Conservation (phyloP, 2,797 vertebrate species). For the Pseudopleuronectes americanus region DNA sequence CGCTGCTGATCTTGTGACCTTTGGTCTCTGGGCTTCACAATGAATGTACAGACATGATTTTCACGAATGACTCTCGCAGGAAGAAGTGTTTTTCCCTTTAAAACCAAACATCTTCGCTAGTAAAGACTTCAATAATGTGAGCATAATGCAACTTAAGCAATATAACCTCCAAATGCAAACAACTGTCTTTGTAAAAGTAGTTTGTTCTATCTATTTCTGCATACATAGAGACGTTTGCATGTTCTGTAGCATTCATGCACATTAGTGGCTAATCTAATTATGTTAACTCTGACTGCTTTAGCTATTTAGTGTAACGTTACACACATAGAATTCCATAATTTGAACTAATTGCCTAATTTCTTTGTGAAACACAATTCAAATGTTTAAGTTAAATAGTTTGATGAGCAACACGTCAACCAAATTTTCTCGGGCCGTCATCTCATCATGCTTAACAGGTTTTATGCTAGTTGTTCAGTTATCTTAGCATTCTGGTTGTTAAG, state of each 20-base stretch:
- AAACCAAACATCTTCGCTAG: not conserved
- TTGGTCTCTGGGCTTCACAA: not conserved
- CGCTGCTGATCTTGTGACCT: too few species aligned
- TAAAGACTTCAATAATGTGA: constrained; percentile 4
- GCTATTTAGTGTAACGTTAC: not conserved
- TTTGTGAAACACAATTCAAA: not conserved
- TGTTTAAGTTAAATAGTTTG: not conserved
- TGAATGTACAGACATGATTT: not conserved
- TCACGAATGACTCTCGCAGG: too few species aligned
- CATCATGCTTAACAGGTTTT: not conserved
- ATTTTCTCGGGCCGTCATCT: not conserved
- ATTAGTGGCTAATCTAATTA: not conserved
- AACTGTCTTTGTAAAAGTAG: constrained; percentile 4
- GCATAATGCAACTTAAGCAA: not conserved
- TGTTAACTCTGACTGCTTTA: not conserved
- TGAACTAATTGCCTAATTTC: not conserved
- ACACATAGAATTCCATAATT: constrained; percentile 4
- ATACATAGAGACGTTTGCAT: not conserved
- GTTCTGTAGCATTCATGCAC: too few species aligned
- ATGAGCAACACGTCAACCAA: not conserved
- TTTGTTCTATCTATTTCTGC: not conserved
- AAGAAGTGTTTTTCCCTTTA: not conserved
- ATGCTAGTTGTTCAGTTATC: not conserved
- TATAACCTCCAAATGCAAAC: not conserved
- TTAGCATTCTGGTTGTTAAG: not conserved